Evolutionary conservation across 2,888 invertebrate species (phyloP).

Genomic region (Brenthis daphne): DNA sequence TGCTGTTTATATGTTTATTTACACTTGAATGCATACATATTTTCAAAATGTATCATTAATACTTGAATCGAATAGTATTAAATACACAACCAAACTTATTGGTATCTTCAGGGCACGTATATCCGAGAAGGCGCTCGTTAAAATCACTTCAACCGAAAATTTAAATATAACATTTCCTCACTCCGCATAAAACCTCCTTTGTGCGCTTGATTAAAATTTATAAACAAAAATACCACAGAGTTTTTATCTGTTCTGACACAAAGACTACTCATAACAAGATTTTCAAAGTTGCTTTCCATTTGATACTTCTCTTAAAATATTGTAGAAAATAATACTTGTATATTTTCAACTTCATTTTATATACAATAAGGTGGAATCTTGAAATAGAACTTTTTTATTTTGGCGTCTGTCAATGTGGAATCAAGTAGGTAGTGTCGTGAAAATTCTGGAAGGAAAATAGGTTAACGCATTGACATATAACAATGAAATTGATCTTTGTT

Average conservation of each 20-base stretch:
- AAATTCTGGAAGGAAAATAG: constrained; percentile 11
- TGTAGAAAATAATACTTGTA: too few species aligned
- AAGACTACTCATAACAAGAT: neutral
- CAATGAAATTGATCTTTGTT: constrained; percentile 14
- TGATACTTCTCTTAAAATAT: too few species aligned
- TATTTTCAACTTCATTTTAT: too few species aligned
- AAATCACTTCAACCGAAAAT: constrained; percentile 7
- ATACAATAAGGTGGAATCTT: neutral
- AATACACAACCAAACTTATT: constrained; percentile 2
- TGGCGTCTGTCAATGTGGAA: neutral
- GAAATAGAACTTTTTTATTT: neutral
- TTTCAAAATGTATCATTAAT: too few species aligned
- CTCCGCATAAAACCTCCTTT: neutral
- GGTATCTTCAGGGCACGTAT: neutral
- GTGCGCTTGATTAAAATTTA: neutral
- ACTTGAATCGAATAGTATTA: neutral
- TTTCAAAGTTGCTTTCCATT: neutral
- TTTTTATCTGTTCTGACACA: neutral
- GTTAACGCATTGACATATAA: constrained; percentile 10
- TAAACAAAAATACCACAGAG: neutral
- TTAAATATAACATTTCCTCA: constrained; percentile 9
- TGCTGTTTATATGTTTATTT: too few species aligned
- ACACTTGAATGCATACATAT: too few species aligned
- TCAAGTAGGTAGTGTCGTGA: constrained; percentile 6
- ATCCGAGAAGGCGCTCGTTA: neutral